Evolutionary conservation across 2,888 invertebrate species (phyloP), one percentile per base, ranked within the genome.

Genomic region (Pterobdella sp.): DNA sequence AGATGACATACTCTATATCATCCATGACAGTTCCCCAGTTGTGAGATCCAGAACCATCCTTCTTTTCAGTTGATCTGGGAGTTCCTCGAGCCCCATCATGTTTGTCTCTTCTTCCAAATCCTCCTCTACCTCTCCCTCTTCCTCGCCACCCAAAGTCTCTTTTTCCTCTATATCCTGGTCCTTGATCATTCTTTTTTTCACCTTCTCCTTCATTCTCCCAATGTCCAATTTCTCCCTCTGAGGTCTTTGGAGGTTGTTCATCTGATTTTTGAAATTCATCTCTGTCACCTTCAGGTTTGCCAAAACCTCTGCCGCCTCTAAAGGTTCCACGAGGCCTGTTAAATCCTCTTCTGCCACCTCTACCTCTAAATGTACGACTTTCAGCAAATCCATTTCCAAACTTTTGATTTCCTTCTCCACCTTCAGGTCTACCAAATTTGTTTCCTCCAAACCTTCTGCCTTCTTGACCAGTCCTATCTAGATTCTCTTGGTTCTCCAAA

Each of bases 1-100:
- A 7, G 26, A 14, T 14, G 49, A 7, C 22, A 34, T 0, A 88
- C 87, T 90, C 92, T 80, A 93, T 88, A 80, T 93, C 92, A 84
- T 94, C 94, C 85, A 91, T 91, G 80, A 91, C 88, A 77, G 91
- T 91, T 79, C 94, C 94, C 94, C 95, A 95, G 87, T 95, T 95
- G 85, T 93, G 92, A 78, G 93, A 90, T 78, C 94, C 95, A 84
- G 89, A 91, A 79, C 94, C 95, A 81, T 95, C 94, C 78, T 92
- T 90, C 86, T 95, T 95, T 84, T 94, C 94, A 79, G 92, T 88
- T 77, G 93, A 88, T 86, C 94, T 94, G 77, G 94, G 90, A 81
- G 94, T 94, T 82, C 82, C 82, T 79, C 78, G 76, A 73, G 70
- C 72, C 60, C 56, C 42, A 70, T 65, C n/a, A 74, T 64, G 35